phyloP scores from a whole-genome alignment of 1,140 invertebrate genomes.

The Condylostylus longicornis region DNA sequence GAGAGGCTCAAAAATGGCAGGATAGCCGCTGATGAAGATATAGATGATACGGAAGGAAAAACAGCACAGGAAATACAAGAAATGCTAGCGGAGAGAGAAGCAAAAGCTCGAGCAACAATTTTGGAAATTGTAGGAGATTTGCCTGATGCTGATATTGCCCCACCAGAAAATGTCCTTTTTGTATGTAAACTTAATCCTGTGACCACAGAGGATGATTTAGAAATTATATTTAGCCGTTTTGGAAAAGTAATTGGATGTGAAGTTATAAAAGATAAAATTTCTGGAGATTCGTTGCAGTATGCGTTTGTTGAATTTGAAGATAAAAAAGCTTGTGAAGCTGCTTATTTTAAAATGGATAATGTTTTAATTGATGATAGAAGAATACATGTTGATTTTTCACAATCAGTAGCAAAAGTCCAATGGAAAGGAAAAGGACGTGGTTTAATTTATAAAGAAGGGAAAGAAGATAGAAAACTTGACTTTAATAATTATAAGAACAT shows the following conservation, averaged over 20 bases:
- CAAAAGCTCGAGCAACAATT: constrained; percentile 90
- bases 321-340: constrained; percentile 88
- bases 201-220: constrained; percentile 91
- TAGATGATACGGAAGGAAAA: constrained; percentile 82
- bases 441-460: constrained; percentile 35
- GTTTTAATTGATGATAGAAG: constrained; percentile 95
- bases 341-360: constrained; percentile 99
- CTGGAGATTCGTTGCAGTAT: constrained; percentile 93
- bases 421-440: constrained; percentile 75
- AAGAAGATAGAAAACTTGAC: constrained; percentile 14
- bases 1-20: constrained; percentile 67
- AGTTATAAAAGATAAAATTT: constrained; percentile 88
- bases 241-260: constrained; percentile 91
- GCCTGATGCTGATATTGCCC: constrained; percentile 91
- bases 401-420: constrained; percentile 86
- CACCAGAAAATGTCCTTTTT: constrained; percentile 98
- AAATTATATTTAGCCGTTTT: constrained; percentile 96
- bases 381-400: constrained; percentile 99
- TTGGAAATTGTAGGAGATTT: constrained; percentile 98
- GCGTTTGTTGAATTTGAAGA: constrained; percentile 98
- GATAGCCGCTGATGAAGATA: constrained; percentile 87
- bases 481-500: constrained; percentile 16
- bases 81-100: constrained; percentile 80
- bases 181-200: constrained; percentile 99
- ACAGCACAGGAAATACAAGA: constrained; percentile 72